These are phyloP conservation scores for Macroglossus sobrinus DNA, from an alignment of 2,113 vertebrate species.

Conservation along the genomic window DNA sequence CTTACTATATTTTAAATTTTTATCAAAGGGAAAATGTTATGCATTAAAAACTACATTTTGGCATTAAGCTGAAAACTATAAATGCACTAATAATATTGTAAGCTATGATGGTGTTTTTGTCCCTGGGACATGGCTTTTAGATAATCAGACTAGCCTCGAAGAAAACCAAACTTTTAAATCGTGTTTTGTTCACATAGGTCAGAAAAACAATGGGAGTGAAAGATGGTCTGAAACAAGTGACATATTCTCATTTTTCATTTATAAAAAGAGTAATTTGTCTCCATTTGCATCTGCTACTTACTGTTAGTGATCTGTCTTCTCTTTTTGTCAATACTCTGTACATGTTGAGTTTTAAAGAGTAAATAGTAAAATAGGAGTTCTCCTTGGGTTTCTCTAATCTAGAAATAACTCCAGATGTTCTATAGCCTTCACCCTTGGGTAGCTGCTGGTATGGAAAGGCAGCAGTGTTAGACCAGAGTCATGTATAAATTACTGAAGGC, in stretches of 20 bases:
- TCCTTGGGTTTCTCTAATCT: not conserved
- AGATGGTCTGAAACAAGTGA: not conserved
- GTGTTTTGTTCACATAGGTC: not conserved
- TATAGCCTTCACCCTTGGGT: not conserved
- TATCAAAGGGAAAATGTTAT: slow-evolving; percentile 46
- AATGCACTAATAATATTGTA: not conserved
- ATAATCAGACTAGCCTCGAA: not conserved
- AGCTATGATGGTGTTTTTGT: not conserved
- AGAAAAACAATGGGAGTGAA: slow-evolving; percentile 1
- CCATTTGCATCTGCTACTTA: not conserved
- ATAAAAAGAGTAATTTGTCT: not conserved
- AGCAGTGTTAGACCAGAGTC: not conserved
- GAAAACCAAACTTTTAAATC: slow-evolving; percentile 32
- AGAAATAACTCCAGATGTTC: not conserved
- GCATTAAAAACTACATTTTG: not conserved
- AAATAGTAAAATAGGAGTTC: not conserved
- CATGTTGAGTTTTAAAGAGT: not conserved
- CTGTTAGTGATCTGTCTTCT: not conserved
- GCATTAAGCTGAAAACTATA: slow-evolving; percentile 22
- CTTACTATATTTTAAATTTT: slow-evolving; percentile 47
- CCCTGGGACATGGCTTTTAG: not conserved
- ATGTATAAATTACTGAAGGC: not conserved
- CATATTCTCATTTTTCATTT: not conserved
- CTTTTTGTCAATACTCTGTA: not conserved
- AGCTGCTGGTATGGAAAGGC: not conserved